These are phyloP conservation scores for Invenusta paracnida DNA, from an alignment of 2,888 invertebrate genomes.

Conservation along the genomic window DNA sequence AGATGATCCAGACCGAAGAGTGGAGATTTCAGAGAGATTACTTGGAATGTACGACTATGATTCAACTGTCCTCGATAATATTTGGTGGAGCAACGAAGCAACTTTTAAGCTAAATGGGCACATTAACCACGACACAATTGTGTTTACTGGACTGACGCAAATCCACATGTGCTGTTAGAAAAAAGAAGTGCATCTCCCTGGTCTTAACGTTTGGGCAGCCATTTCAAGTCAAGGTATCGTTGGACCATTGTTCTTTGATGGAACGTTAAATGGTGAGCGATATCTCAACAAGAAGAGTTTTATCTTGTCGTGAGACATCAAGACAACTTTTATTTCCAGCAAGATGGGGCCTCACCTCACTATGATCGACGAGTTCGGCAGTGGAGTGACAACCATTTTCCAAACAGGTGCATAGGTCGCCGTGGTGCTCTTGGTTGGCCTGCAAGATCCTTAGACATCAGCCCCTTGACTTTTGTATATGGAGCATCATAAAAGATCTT, in stretches of 20 bases:
- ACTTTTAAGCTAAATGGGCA: not conserved
- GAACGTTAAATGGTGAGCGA: not conserved
- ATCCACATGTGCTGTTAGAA: not conserved
- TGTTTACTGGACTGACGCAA: not conserved
- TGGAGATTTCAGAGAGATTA: not conserved
- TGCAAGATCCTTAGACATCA: not conserved
- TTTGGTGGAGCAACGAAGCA: not conserved
- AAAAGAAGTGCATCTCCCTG: not conserved
- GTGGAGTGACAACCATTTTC: not conserved
- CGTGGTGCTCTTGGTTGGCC: not conserved
- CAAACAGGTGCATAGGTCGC: not conserved
- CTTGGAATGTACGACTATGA: not conserved
- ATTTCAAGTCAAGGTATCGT: not conserved
- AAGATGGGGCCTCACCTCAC: not conserved
- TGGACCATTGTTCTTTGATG: not conserved
- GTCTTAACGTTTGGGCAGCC: not conserved
- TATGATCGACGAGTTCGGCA: not conserved
- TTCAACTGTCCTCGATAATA: not conserved
- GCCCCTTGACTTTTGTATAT: not conserved
- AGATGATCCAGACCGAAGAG: not conserved
- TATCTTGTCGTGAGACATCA: not conserved
- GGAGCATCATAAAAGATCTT: not conserved
- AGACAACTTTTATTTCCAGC: not conserved
- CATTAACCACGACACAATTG: not conserved
- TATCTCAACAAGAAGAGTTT: not conserved